Base-by-base conservation (phyloP, 1,140 invertebrate species). In the Trichogramma pretiosum region DNA sequence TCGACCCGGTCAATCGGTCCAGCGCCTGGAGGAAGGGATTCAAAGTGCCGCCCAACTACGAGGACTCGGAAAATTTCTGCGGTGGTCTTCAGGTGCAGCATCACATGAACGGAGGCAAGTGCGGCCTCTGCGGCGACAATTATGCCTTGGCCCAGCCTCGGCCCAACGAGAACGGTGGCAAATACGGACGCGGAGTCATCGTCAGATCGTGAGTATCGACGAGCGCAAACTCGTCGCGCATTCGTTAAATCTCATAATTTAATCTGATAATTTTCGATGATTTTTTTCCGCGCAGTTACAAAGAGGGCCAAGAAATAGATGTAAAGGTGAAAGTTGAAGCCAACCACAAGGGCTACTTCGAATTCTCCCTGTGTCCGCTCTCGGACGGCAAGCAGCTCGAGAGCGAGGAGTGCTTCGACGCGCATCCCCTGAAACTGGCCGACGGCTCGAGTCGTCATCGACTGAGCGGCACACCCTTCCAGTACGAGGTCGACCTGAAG, bases 321-420 rank as follows among this genome's bases (percentile, higher is more conserved):
- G 75, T 89, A 17, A 73, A 80, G 23, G 77, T 89, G 0, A 77
- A 85, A 57, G 54, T 88, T 2, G 87, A 83, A 0, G 82, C 84
- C 2, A 77, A 75, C 56, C 87, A 89, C 60, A 69, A 73, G 51
- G 90, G 79, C 3, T 59, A 65, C 41, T 80, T 82, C 46, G 58
- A 63, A 48, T 82, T 79, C 57, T 53, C 74, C 5, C 34, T 84
- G 3, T 84, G 81, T 47, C 68, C 72, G 16, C 56, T 79, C 28
- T 57, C 65, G 16, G 18, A 51, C 9, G 48, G 49, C 1, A 56
- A 21, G 50, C 56, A 64, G 2, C 71, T 78, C 1, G 79, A 79
- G 43, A 77, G 72, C 0, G 79, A 84, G 49, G 71, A 74, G 0
- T 85, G 82, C 56, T 77, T 84, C 50, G 56, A 73, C 9, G 57